A percentile compares a stretch with the other conserved stretches of the same genome.
Evolutionary conservation across 2,113 vertebrate genomes (phyloP).

Genomic region (Cephalopterus ornatus): DNA sequence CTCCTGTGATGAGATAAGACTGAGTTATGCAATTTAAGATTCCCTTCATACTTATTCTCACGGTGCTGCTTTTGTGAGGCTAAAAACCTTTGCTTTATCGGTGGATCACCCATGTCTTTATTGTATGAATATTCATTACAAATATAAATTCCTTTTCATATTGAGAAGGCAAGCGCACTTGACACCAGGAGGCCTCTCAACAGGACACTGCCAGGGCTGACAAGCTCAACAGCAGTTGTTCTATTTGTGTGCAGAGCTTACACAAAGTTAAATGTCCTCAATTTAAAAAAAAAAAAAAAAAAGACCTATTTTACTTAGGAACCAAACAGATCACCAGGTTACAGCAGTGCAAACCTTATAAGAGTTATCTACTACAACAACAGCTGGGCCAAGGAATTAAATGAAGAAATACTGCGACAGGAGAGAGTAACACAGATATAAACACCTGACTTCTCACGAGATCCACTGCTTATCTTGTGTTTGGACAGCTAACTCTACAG

Average conservation of each 20-base stretch:
- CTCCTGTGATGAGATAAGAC: background rate
- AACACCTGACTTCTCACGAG: background rate
- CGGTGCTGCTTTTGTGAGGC: background rate
- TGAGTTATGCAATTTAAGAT: background rate
- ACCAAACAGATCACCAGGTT: background rate
- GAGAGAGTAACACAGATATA: background rate
- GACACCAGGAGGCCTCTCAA: slow-evolving; percentile 49
- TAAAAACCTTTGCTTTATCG: background rate
- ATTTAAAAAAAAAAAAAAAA: background rate
- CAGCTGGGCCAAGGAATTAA: background rate
- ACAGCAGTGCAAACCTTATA: background rate
- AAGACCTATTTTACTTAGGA: background rate
- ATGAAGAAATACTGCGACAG: background rate
- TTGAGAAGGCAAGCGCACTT: slow-evolving; percentile 10
- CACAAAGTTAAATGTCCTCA: background rate
- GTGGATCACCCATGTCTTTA: background rate
- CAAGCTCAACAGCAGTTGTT: slow-evolving; percentile 25
- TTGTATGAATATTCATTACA: slow-evolving; percentile 38
- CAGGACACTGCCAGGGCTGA: slow-evolving; percentile 26
- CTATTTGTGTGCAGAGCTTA: background rate
- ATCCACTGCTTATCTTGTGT: background rate
- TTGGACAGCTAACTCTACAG: background rate
- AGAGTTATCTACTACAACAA: background rate
- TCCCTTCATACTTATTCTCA: background rate
- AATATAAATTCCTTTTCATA: slow-evolving; percentile 15